Base-by-base conservation (phyloP, 2,888 invertebrate genomes). In the Diplolepis rosae region DNA sequence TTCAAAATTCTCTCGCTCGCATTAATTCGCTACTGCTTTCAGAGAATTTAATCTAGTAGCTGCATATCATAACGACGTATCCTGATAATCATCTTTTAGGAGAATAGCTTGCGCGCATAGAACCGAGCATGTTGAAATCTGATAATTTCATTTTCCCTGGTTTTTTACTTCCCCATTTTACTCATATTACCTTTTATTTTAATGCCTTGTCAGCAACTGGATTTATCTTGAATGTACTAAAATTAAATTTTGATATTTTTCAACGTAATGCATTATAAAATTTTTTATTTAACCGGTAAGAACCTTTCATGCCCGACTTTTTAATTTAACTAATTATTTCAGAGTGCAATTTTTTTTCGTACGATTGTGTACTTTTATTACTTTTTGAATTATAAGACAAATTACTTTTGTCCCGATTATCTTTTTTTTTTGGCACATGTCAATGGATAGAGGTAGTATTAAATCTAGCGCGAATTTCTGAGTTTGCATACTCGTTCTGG, bases 51-150 rank as follows among this genome's bases (percentile, higher is more conserved):
- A 61, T 39, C 39, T 24, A 39, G 27, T 39, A 61, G 39, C 13
- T 39, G 24, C 24, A 39, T n/a, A 61, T 39, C 1, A 61, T 35
- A 56, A 56, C 35, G 56, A 56, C 22, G 22, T 32, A 6, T 61
- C 39, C 61, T 61, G 61, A 61, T 39, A 61, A 39, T 39, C 22
- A 27, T 61, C 61, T 61, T 7, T 61, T 24, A 39, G 39, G 27
- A 61, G 39, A 61, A 61, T 39, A 24, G n/a, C 11, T 5, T 5
- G 35, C 35, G 5, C 24, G 13, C 13, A 39, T 61, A 39, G 24
- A 39, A 61, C 24, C 61, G 24, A 24, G 61, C 35, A 6, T 7
- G n/a, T 61, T 27, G 9, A 61, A 61, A n/a, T 35, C 39, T 5
- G 13, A 39, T 35, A n/a, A 61, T 24, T 56, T 39, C 24, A 11